Evolutionary conservation across 2,888 invertebrate genomes (phyloP).

Genomic region (Cyaniris semiargus): DNA sequence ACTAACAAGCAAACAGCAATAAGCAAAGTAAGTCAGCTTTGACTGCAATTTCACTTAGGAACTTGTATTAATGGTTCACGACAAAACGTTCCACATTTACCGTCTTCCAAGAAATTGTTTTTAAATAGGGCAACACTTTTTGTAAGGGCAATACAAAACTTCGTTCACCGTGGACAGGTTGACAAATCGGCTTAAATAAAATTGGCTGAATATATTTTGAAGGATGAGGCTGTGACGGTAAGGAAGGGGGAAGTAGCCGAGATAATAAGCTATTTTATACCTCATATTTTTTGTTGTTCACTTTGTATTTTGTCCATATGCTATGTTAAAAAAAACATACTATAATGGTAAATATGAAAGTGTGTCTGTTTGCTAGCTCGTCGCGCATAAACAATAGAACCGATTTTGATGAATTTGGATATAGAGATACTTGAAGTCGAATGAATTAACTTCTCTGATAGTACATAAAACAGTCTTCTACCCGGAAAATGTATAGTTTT

Average conservation of each 20-base stretch:
- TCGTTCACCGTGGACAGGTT: neutral
- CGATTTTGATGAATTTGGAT: no score
- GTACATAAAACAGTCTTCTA: no score
- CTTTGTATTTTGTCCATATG: neutral
- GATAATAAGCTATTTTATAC: neutral
- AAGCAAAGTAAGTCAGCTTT: neutral
- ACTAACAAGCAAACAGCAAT: neutral
- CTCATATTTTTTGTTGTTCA: neutral
- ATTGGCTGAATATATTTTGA: slow-evolving; percentile 16
- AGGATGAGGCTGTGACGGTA: neutral
- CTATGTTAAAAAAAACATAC: no score
- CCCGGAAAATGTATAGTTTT: no score
- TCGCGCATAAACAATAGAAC: no score
- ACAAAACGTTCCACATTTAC: neutral
- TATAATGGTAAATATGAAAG: no score
- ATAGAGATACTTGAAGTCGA: no score
- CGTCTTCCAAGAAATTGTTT: neutral
- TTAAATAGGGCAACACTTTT: neutral
- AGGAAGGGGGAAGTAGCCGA: neutral
- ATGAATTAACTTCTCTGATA: no score
- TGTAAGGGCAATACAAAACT: neutral
- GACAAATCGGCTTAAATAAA: slow-evolving; percentile 20
- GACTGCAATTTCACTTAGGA: neutral
- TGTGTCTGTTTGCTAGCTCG: no score
- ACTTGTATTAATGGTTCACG: neutral